Percentiles rank a stretch among this genome's conserved stretches.
Conservation (phyloP, 1,140 invertebrate species). For the Papilio machaon region DNA sequence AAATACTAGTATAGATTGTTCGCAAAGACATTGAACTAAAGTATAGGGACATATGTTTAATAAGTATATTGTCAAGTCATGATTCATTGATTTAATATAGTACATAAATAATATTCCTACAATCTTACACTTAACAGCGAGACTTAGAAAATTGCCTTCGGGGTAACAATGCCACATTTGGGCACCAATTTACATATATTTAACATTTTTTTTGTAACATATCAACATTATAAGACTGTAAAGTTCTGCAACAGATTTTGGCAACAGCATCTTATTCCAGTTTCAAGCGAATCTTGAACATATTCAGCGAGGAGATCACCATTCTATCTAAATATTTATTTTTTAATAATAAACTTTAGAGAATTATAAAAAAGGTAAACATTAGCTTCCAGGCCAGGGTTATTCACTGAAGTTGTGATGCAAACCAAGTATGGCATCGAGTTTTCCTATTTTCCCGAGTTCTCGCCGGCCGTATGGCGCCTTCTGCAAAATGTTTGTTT, state of each 20-base stretch:
- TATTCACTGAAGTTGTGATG: not conserved
- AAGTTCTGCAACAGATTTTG: not conserved
- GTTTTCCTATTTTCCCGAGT: constrained; percentile 54
- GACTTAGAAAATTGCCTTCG: constrained; percentile 4
- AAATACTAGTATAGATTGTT: constrained; percentile 19
- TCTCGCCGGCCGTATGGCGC: constrained; percentile 53
- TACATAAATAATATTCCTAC: not conserved
- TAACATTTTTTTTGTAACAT: not conserved
- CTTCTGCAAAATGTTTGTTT: constrained; percentile 51
- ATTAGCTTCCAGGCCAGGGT: constrained; percentile 5
- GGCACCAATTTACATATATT: not conserved
- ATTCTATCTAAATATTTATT: constrained; percentile 26
- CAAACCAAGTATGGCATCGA: not conserved
- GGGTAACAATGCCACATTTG: constrained; percentile 14
- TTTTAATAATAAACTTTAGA: constrained; percentile 23
- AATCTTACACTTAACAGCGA: not conserved
- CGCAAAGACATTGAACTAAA: not conserved
- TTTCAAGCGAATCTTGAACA: not conserved
- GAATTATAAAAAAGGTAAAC: not conserved
- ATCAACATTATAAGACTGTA: not conserved
- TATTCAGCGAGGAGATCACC: not conserved
- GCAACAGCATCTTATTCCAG: too few relatives aligned
- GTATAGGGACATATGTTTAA: not conserved
- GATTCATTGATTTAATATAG: not conserved
- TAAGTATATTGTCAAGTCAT: constrained; percentile 7